These are phyloP conservation scores for Lepidochitona cinerea DNA, from an alignment of 2,888 invertebrate species.

Conservation along the genomic window DNA sequence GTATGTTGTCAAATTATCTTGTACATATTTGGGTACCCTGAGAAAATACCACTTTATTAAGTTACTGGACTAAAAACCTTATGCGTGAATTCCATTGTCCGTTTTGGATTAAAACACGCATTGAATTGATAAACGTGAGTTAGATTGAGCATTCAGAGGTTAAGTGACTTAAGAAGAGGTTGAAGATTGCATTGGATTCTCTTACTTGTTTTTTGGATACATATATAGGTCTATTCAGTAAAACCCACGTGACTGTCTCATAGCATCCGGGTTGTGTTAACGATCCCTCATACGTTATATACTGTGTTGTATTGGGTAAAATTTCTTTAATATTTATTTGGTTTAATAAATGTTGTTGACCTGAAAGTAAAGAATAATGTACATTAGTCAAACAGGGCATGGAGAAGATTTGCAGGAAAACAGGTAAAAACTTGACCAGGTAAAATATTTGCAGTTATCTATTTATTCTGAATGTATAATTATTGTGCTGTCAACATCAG, in stretches of 20 bases:
- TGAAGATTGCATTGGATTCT: too few relatives aligned
- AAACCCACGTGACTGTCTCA: conserved; percentile 19
- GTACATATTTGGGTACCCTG: too few relatives aligned
- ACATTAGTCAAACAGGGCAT: neutral
- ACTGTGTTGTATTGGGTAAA: conserved; percentile 14
- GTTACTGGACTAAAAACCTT: too few relatives aligned
- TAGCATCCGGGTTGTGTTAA: conserved; percentile 18
- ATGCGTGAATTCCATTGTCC: too few relatives aligned
- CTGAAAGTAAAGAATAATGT: conserved; percentile 32
- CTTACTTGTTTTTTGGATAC: conserved; percentile 16
- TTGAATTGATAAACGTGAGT: too few relatives aligned
- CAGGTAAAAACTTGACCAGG: neutral
- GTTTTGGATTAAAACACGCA: too few relatives aligned
- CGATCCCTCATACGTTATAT: conserved; percentile 20
- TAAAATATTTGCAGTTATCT: neutral
- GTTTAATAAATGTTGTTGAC: conserved; percentile 38
- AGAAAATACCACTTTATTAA: too few relatives aligned
- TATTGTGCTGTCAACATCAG: neutral
- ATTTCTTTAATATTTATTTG: conserved; percentile 37
- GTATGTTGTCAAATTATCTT: too few relatives aligned
- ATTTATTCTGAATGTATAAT: neutral
- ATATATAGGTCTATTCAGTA: conserved; percentile 17
- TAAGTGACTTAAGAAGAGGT: too few relatives aligned
- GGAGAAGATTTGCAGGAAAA: neutral
- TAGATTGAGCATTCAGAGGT: too few relatives aligned